Conservation (phyloP, 1,140 invertebrate species). For the Sinonovacula constricta region DNA sequence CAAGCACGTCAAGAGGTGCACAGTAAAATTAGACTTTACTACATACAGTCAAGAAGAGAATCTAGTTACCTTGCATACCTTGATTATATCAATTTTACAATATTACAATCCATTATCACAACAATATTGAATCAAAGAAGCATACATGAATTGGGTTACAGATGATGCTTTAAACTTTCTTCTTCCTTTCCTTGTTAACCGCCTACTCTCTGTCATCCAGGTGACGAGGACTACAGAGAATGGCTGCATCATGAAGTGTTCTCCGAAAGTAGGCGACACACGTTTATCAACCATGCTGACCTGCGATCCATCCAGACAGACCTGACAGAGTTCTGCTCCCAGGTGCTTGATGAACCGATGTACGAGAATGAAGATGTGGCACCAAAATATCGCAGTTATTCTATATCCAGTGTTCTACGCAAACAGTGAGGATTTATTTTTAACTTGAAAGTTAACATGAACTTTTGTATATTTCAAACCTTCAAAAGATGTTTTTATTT, state of each 20-base stretch:
- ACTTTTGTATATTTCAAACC: too few relatives aligned
- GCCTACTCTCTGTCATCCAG: too few relatives aligned
- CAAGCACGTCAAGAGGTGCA: too few relatives aligned
- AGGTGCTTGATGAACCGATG: constrained; percentile 46
- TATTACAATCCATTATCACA: background rate
- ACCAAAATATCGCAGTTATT: constrained; percentile 44
- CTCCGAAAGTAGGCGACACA: constrained; percentile 61
- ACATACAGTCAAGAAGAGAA: too few relatives aligned
- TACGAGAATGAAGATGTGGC: constrained; percentile 50
- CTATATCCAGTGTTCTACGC: constrained; percentile 49
- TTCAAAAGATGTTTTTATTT: too few relatives aligned
- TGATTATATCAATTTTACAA: too few relatives aligned
- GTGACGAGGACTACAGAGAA: constrained; percentile 65
- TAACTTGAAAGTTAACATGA: too few relatives aligned
- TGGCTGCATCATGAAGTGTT: constrained; percentile 70
- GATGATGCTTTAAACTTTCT: too few relatives aligned
- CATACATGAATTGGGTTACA: background rate
- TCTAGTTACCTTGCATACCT: too few relatives aligned
- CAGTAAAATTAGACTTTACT: too few relatives aligned
- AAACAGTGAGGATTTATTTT: constrained; percentile 64
- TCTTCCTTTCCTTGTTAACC: too few relatives aligned
- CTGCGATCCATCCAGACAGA: constrained; percentile 56
- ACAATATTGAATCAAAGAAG: background rate
- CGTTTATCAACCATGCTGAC: constrained; percentile 62
- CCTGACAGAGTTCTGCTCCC: constrained; percentile 67